Evolutionary conservation across 2,113 vertebrate species (phyloP), one percentile per base, ranked within the genome.

Genomic region (Amphiprion ocellaris): DNA sequence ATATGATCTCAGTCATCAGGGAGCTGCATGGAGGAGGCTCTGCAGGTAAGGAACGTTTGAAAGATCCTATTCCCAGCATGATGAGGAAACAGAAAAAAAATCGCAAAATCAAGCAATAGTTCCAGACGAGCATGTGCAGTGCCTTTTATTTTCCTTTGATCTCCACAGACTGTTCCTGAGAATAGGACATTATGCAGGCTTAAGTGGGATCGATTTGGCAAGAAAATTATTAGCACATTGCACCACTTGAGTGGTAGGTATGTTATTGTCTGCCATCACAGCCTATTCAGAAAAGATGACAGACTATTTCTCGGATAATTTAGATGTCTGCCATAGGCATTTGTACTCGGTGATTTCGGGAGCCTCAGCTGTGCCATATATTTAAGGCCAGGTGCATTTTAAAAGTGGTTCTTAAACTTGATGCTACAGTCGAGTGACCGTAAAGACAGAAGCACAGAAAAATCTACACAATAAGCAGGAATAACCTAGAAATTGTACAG

Each of bases 201-300:
- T 78, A 86, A 83, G 69, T 78, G 81, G 79, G 69, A 73, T 78
- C 82, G 82, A 87, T 85, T 75, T 83, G 65, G 69, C 74, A 80
- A 39, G 54, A 74, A 85, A 82, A 86, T 81, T 72, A 79, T 74
- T 67, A 55, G 71, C 52, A 73, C 74, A 68, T 79, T 74, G 76
- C 61, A 56, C 52, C 65, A 67, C 76, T 79, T 64, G 49, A 78
- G 61, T 24, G 56, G 46, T 30, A 78, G 75, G 82, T 80, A 62
- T 78, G 79, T 81, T 82, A 83, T 79, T 87, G 81, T 85, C 74
- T 73, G 69, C 79, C 39, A 72, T 83, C 64, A 64, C 4, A 37
- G 74, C 55, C 68, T 63, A 70, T 85, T 90, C 81, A 81, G 41
- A 67, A 76, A 49, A 71, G 41, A 74, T 84, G 81, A 76, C 68